These are phyloP conservation scores for Gymnarchus niloticus DNA, from an alignment of 2,113 vertebrate genomes.

Conservation along the genomic window DNA sequence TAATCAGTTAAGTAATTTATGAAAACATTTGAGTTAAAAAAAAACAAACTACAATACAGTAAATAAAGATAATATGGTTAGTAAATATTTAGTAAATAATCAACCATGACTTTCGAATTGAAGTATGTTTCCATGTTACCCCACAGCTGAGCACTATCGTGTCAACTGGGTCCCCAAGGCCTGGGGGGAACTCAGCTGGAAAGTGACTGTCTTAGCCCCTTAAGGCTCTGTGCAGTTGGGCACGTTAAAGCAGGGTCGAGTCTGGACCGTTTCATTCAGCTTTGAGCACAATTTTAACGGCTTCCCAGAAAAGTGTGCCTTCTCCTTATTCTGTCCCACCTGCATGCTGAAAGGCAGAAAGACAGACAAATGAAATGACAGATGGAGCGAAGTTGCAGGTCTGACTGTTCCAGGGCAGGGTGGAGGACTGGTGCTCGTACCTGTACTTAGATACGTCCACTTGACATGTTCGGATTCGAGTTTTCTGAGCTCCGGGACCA, in stretches of 20 bases:
- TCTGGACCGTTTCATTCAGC: neutral
- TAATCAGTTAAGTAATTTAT: neutral
- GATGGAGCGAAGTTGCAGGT: neutral
- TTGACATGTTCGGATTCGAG: conserved; percentile 31
- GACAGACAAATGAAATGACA: neutral
- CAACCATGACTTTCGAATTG: neutral
- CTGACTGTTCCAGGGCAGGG: neutral
- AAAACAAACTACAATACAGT: neutral
- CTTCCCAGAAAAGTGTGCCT: neutral
- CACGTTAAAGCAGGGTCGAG: neutral
- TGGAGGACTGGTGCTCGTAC: conserved; percentile 29
- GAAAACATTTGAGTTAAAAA: neutral
- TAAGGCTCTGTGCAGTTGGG: neutral
- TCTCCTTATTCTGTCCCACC: neutral
- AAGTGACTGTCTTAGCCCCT: neutral
- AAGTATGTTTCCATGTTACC: neutral
- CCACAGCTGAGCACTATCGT: neutral
- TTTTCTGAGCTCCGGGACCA: conserved; percentile 26
- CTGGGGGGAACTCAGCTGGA: neutral
- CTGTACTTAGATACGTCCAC: conserved; percentile 45
- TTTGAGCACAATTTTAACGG: neutral
- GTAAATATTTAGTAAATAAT: neutral
- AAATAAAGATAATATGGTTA: neutral
- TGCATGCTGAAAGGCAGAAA: neutral
- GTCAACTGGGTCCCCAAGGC: neutral